Base-by-base conservation (phyloP, 2,888 invertebrate genomes). In the Amblyjoppa proteus region DNA sequence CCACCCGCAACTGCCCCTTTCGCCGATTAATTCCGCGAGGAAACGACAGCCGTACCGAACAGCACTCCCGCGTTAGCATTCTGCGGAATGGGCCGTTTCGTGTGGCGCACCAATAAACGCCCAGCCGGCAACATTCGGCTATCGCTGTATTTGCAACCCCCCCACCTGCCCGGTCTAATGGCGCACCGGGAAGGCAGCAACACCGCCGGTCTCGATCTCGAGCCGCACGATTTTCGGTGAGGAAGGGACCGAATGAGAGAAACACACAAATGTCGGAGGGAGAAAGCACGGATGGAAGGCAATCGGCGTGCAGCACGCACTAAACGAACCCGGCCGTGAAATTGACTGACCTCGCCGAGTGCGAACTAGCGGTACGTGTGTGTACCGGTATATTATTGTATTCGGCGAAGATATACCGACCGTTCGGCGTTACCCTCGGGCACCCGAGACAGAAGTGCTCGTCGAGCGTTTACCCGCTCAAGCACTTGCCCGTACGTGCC, bases 51-150 rank as follows among this genome's bases (percentile, higher is more conserved):
- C 61, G 41, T 53, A n/a, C 76, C 76, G 25, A 7, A 34, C 31
- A 4, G 28, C 53, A 61, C 76, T 76, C 69, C 64, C 74, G 81
- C 71, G 71, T 64, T 79, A 80, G 84, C 86, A 83, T 84, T 82
- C 87, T 83, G 73, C 83, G 75, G 53, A 71, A 66, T 25, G 53
- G 75, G 16, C 45, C 11, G 61, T 77, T 66, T 71, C 82, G 82
- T 70, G 71, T 70, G 58, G 53, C 71, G 31, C 4, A 61, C 61
- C 61, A 79, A 70, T 79, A 79, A 28, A 75, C 51, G 64, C 51
- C 51, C 13, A 20, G 34, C 51, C 49, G 13, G 34, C 34, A 51
- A 75, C 49, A 51, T 34, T 31, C 13, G 56, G n/a, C 34, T 34
- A 34, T 71, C 11, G 20, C 51, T 53, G 11, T 71, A 53, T 51